A percentile compares a stretch with the other conserved stretches of the same genome.
Evolutionary conservation across 2,888 invertebrate genomes (phyloP).

Genomic region (Noctua janthe): DNA sequence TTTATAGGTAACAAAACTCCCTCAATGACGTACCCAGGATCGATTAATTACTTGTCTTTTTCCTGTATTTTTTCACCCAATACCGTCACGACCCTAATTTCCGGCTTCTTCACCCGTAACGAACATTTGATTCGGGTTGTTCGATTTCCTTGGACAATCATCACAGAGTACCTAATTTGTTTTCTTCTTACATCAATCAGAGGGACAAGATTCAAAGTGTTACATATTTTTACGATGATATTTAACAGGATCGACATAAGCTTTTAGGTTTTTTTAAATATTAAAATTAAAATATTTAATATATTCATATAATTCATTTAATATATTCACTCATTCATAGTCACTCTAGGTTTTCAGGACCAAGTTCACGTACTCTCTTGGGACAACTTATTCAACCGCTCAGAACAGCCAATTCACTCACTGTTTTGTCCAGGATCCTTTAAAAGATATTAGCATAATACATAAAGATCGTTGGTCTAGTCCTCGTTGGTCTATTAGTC

Average conservation of each 20-base stretch:
- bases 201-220: neutral
- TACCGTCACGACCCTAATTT: neutral
- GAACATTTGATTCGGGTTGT: neutral
- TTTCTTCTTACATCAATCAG: neutral
- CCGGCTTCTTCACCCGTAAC: neutral
- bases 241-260: neutral
- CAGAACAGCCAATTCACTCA: too few relatives aligned
- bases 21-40: neutral
- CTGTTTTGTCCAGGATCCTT: too few relatives aligned
- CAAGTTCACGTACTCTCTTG: neutral
- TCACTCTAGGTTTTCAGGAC: neutral
- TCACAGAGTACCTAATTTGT: neutral
- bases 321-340: neutral
- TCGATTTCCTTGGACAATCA: slow-evolving; percentile 5
- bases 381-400: neutral
- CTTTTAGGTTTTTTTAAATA: neutral
- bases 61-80: neutral
- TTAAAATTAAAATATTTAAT: too few relatives aligned
- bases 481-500: too few relatives aligned
- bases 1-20: neutral
- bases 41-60: neutral
- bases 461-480: slow-evolving; percentile 12
- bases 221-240: neutral
- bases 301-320: too few relatives aligned
- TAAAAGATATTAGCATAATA: neutral